phyloP scores from a whole-genome alignment of 2,113 vertebrate genomes.

The Prionailurus bengalensis region DNA sequence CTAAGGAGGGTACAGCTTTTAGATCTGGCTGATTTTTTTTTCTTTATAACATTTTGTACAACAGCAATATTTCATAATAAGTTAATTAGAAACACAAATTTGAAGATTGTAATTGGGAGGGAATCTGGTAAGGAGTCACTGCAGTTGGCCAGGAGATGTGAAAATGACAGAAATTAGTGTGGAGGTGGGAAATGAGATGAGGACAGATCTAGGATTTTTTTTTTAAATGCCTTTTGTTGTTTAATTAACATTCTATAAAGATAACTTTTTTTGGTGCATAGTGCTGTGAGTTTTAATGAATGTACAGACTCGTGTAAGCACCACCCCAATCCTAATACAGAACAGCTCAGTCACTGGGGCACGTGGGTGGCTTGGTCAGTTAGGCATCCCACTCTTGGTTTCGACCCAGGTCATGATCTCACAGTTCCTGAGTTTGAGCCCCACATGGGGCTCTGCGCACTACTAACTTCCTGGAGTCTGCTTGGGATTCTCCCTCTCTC shows the following conservation, averaged over 20 bases:
- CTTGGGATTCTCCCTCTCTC: no score
- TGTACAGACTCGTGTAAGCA: background rate
- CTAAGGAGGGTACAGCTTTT: background rate
- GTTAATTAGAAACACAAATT: background rate
- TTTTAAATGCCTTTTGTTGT: background rate
- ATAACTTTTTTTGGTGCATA: background rate
- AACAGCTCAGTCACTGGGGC: background rate
- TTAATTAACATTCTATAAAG: conserved; percentile 6
- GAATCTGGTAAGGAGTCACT: background rate
- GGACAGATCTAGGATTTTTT: background rate
- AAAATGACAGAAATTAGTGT: background rate
- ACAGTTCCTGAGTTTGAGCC: no score
- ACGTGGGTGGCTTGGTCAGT: no score
- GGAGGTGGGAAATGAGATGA: background rate
- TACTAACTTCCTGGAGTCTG: no score
- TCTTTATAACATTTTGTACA: background rate
- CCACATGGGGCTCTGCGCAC: no score
- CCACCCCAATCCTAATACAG: background rate
- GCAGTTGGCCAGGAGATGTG: background rate
- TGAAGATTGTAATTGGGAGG: background rate
- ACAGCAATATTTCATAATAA: background rate
- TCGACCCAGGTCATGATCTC: no score
- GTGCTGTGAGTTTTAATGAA: background rate
- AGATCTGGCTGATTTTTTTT: background rate
- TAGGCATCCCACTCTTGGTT: no score